phyloP scores from a whole-genome alignment of 2,888 invertebrate species.

The Bimastos eiseni region DNA sequence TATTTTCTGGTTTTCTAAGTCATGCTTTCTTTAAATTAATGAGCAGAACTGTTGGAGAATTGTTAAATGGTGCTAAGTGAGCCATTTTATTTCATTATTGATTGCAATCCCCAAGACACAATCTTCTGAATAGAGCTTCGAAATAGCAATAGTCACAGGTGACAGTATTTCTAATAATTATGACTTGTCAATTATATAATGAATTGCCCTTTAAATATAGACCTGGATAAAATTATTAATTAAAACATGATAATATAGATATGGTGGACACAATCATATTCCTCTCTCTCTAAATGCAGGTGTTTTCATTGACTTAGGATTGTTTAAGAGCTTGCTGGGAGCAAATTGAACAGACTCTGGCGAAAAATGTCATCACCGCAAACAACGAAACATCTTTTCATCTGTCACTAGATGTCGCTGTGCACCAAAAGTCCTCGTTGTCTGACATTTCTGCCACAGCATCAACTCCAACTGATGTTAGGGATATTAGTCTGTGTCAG shows the following conservation, averaged over 20 bases:
- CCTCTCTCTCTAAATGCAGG: not conserved
- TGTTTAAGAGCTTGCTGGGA: not conserved
- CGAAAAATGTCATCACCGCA: not conserved
- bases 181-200: too few species aligned
- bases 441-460: not conserved
- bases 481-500: slow-evolving; percentile 8
- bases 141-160: not conserved
- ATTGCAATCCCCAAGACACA: not conserved
- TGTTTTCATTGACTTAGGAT: slow-evolving; percentile 9
- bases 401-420: not conserved
- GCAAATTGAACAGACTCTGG: slow-evolving; percentile 3
- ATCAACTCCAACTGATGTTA: slow-evolving; percentile 7
- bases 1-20: too few species aligned
- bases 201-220: not conserved
- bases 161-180: not conserved
- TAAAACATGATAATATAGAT: not conserved
- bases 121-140: not conserved
- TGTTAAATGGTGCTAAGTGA: too few species aligned
- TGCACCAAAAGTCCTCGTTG: not conserved
- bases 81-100: too few species aligned
- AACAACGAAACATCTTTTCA: not conserved
- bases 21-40: too few species aligned
- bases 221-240: not conserved
- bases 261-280: not conserved
- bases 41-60: too few species aligned